These are phyloP conservation scores for Palythoa grandis DNA, from an alignment of 92 coral and sea anemone species.

Conservation along the genomic window DNA sequence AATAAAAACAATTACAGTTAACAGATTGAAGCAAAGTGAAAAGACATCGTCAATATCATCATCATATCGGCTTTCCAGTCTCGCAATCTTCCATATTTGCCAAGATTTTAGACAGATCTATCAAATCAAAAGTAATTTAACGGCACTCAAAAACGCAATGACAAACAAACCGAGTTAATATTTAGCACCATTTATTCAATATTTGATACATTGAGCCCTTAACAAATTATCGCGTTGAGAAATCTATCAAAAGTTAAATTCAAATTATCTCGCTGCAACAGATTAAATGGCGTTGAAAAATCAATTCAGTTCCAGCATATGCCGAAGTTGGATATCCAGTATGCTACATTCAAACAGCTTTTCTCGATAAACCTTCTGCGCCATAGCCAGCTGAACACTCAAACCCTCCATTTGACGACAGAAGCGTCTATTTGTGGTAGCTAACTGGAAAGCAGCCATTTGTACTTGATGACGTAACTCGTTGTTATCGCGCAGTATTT, in stretches of 20 bases:
- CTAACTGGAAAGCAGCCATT: slow-evolving; percentile 94
- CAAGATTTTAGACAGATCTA: background rate
- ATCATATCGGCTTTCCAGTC: background rate
- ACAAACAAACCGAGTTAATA: background rate
- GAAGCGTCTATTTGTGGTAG: slow-evolving; percentile 91
- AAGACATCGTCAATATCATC: background rate
- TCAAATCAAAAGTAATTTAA: too few species aligned
- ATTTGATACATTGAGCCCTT: background rate
- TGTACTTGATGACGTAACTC: slow-evolving; percentile 92
- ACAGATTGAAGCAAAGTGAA: background rate
- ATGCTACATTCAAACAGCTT: slow-evolving; percentile 90
- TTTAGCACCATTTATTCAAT: slow-evolving; percentile 9
- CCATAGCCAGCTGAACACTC: slow-evolving; percentile 81
- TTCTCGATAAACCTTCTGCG: slow-evolving; percentile 93
- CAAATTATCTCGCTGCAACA: background rate
- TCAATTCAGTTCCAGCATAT: slow-evolving; percentile 63
- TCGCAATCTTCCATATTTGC: background rate
- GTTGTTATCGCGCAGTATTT: slow-evolving; percentile 88
- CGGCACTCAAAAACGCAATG: too few species aligned
- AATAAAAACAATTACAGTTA: too few species aligned
- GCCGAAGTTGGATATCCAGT: slow-evolving; percentile 92
- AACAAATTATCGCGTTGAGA: background rate
- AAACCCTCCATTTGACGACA: slow-evolving; percentile 92
- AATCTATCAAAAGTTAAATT: background rate
- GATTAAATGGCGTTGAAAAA: background rate